Evolutionary conservation across 2,888 invertebrate genomes (phyloP).

Genomic region (Ormia ochracea): DNA sequence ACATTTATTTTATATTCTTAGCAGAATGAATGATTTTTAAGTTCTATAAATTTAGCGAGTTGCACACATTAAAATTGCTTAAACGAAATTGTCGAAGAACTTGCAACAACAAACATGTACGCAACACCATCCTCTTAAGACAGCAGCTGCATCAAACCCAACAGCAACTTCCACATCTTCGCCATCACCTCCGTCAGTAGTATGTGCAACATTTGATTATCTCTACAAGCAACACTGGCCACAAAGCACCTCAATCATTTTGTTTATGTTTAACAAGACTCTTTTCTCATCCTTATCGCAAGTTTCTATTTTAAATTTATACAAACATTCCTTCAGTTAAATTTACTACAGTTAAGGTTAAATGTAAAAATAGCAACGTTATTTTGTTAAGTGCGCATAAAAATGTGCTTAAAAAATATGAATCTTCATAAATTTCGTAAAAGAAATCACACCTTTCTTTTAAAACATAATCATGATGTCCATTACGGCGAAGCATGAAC

Average conservation of each 20-base stretch:
- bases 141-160: neutral
- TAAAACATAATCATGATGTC: conserved; percentile 21
- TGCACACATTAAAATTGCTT: conserved; percentile 9
- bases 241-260: conserved; percentile 27
- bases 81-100: neutral
- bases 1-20: neutral
- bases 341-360: conserved; percentile 47
- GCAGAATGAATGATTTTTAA: neutral
- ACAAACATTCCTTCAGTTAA: neutral
- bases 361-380: conserved; percentile 27
- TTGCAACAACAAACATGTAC: conserved; percentile 23
- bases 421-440: conserved; percentile 60
- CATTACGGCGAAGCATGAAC: neutral
- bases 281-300: conserved; percentile 21
- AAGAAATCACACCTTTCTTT: conserved; percentile 55
- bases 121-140: conserved; percentile 17
- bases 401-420: conserved; percentile 55
- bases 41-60: neutral
- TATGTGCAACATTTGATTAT: conserved; percentile 9
- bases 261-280: conserved; percentile 35
- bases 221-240: conserved; percentile 13
- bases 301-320: conserved; percentile 23
- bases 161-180: neutral
- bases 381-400: conserved; percentile 31
- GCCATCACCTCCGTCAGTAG: neutral